Base-by-base conservation (phyloP, 2,113 vertebrate genomes). In the Cygnus atratus region DNA sequence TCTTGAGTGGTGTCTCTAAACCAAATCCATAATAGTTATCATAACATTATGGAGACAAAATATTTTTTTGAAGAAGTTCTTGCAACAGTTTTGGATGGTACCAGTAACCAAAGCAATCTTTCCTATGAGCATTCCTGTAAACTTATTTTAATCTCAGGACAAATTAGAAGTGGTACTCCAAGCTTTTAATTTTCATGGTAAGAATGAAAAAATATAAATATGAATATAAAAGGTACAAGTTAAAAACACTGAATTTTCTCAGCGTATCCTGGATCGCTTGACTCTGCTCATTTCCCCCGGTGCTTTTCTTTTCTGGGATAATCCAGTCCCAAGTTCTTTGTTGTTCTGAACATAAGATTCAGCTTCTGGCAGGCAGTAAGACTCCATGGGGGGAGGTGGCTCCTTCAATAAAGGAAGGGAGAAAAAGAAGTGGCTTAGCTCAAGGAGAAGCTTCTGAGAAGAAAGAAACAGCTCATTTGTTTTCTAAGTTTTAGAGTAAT, bases 301-400 rank as follows among this genome's bases (percentile, higher is more conserved):
- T 65, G 95, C 98, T 98, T 99, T 99, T 76, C 99, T 99, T 90
- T 99, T 99, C 61, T 99, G 98, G 44, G 98, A 98, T 39, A 97
- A 95, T 57, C 91, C 94, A 6, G 74, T 91, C 61, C 75, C 97
- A 70, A 94, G 85, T 33, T 97, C 98, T 12, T 93, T 63, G 76
- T 80, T 92, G 41, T 83, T 97, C 50, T 96, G 97, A 86, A 97
- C 80, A 91, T 66, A 87, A 43, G 93, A 62, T 4, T 90, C 48
- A 21, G 97, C 97, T 90, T 98, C 98, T 0, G 98, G 93, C 48
- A 99, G 97, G 91, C 78, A 97, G 96, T 99, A 99, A 65, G 97
- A 97, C 59, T 98, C 98, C 17, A 98, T 31, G 7, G 96, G 95
- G 52, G 99, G 99, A 73, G 98, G 98, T 2, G 98, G 98, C 63